Evolutionary conservation across 2,888 invertebrate species (phyloP).

Genomic region (Brenthis daphne): DNA sequence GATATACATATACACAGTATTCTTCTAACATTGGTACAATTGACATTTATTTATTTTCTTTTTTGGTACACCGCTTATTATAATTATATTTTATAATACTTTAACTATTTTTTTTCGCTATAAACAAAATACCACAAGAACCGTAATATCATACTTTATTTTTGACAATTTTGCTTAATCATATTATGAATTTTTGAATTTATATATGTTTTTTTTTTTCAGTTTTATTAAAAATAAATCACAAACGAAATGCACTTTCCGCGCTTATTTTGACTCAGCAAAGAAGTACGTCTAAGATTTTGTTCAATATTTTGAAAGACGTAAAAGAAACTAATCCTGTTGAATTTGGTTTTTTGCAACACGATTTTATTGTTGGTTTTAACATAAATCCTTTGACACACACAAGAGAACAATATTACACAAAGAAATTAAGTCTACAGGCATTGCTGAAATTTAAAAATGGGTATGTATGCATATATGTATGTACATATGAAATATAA

Average conservation of each 20-base stretch:
- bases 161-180: too few species aligned
- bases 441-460: constrained; percentile 74
- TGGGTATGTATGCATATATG: constrained; percentile 53
- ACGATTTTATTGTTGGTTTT: constrained; percentile 89
- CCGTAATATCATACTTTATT: too few species aligned
- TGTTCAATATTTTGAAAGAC: constrained; percentile 85
- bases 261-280: constrained; percentile 88
- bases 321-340: constrained; percentile 65
- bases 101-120: too few species aligned
- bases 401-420: constrained; percentile 79
- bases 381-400: constrained; percentile 81
- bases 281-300: constrained; percentile 88
- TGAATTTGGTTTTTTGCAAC: constrained; percentile 81
- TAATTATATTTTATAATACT: too few species aligned
- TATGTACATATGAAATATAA: background rate
- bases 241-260: constrained; percentile 76
- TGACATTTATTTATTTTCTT: too few species aligned
- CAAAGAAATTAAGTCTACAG: constrained; percentile 80
- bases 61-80: too few species aligned
- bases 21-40: too few species aligned
- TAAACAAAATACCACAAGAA: too few species aligned
- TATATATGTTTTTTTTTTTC: constrained; percentile 17
- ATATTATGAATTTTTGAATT: too few species aligned
- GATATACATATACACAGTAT: too few species aligned
- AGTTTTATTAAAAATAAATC: constrained; percentile 52